These are phyloP conservation scores for Coelinius sp. DNA, from an alignment of 2,888 invertebrate species.

Conservation along the genomic window DNA sequence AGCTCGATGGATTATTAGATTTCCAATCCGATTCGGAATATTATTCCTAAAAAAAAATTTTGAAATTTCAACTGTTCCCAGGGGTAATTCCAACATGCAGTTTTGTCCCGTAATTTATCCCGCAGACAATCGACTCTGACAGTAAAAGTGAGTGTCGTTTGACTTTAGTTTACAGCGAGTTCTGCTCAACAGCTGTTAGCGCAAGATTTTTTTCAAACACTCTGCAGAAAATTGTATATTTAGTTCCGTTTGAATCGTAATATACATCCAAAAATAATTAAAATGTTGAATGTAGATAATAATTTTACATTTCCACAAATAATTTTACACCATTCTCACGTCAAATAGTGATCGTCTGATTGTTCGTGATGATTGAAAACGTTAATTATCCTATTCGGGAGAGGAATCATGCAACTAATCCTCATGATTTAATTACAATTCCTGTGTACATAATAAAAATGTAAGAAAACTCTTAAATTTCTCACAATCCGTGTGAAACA, in stretches of 20 bases:
- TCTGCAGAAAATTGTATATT: not conserved
- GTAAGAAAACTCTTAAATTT: not conserved
- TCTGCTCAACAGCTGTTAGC: conserved; percentile 29
- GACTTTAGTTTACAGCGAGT: conserved; percentile 45
- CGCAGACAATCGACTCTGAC: conserved; percentile 56
- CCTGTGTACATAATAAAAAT: conserved; percentile 9
- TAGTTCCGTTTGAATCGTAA: not conserved
- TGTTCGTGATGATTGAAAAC: conserved; percentile 10
- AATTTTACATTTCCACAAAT: not conserved
- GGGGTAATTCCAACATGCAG: too few species aligned
- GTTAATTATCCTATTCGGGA: conserved; percentile 24
- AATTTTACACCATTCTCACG: not conserved
- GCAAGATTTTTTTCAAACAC: not conserved
- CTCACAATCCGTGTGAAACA: conserved; percentile 30
- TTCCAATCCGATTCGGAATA: too few species aligned
- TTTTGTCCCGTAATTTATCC: too few species aligned
- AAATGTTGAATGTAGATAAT: too few species aligned
- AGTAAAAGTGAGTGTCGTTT: conserved; percentile 56
- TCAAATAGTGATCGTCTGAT: not conserved
- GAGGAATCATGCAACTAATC: conserved; percentile 33
- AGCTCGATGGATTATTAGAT: too few species aligned
- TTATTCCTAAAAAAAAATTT: too few species aligned
- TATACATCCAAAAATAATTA: not conserved
- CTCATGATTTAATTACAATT: conserved; percentile 20
- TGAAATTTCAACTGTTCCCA: too few species aligned